Evolutionary conservation across 1,140 invertebrate species (phyloP), one percentile per base, ranked within the genome.

Genomic region (Dendroctonus ponderosae): DNA sequence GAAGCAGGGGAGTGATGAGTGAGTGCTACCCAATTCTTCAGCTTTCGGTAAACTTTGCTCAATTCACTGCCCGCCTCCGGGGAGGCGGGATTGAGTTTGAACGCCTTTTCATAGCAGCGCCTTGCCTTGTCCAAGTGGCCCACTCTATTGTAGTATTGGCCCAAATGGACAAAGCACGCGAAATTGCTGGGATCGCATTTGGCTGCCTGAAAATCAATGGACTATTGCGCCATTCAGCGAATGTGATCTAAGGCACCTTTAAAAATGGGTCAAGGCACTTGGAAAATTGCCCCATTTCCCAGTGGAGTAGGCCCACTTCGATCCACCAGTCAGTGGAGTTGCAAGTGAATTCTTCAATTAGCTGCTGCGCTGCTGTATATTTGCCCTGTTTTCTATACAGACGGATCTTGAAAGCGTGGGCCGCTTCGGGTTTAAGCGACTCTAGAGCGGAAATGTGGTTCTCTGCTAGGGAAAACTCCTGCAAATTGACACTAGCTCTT

Each of bases 101-200:
- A 85, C 39, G 90, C 87, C 79, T 92, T 94, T 76, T 93, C 87
- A 77, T 88, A 94, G 81, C 92, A 96, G 74, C 89, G 88, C 69
- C 84, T 85, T 4, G 90, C 87, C 73, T 90, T 88, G 43, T 85
- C 81, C 39, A 86, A 74, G 75, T 91, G 85, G 38, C 84, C 82
- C 71, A 68, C 85, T 72, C 73, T 77, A 70, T 81, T 74, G 79
- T 93, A 94, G 78, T 87, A 89, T 73, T 87, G 82, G 9, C 91
- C 93, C 60, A 96, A 80, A 75, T 89, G 87, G 42, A 90, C 77
- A 78, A 93, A 91, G 71, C 87, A 88, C 67, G 87, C 82, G 73
- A 85, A 86, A 79, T 87, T 85, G 70, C 89, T 84, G 3, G 89
- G 84, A 78, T 93, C 85, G 11, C 87, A 72, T 75, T 91, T 89